Percentiles rank a stretch among this genome's conserved stretches.
phyloP scores from a whole-genome alignment of 1,140 invertebrate genomes.

The Drosophila tani region DNA sequence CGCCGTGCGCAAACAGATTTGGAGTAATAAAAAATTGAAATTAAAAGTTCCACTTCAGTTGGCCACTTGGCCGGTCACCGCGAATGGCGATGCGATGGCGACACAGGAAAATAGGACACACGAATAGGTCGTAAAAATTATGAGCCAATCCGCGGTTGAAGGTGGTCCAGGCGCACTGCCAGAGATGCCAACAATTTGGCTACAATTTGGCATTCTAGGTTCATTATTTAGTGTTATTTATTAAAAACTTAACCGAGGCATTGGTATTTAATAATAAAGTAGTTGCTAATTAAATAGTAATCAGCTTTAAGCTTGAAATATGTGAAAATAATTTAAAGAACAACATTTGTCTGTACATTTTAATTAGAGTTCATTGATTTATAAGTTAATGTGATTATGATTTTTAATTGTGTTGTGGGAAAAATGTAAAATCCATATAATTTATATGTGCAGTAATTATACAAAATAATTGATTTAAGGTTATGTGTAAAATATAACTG shows the following conservation, averaged over 20 bases:
- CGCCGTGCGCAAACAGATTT: constrained; percentile 64
- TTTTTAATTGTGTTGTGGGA: not conserved
- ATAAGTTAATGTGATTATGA: constrained; percentile 5
- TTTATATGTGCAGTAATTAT: not conserved
- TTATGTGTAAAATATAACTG: not conserved
- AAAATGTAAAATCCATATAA: not conserved
- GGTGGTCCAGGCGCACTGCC: not conserved
- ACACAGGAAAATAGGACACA: constrained; percentile 76
- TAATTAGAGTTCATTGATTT: constrained; percentile 1
- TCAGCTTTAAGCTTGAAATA: not conserved
- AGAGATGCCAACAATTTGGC: constrained; percentile 21
- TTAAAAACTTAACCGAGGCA: not conserved
- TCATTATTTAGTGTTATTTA: not conserved
- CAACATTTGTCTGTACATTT: not conserved
- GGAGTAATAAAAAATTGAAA: constrained; percentile 81
- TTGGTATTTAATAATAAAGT: not conserved
- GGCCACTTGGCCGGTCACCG: constrained; percentile 38
- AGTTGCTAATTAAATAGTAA: not conserved
- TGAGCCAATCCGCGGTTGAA: constrained; percentile 46
- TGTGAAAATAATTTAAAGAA: not conserved
- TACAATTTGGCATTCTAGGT: not conserved
- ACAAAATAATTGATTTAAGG: not conserved
- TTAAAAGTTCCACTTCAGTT: constrained; percentile 74
- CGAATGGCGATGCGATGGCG: constrained; percentile 43
- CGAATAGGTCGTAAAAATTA: constrained; percentile 79